Evolutionary conservation across 23 tunicate species (phyloP).

Genomic region (Trididemnum miniatum): DNA sequence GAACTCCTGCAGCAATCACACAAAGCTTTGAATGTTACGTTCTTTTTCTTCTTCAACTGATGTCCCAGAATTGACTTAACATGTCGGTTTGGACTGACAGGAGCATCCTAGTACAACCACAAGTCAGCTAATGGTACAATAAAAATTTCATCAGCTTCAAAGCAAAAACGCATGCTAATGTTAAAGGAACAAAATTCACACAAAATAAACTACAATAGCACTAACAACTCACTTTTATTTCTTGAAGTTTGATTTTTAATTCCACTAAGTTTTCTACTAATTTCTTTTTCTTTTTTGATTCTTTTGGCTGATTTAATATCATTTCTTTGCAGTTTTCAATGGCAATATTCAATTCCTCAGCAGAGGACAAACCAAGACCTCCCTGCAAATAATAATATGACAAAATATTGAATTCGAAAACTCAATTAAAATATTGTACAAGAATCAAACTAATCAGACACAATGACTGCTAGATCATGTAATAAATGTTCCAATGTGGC

Average conservation of each 20-base stretch:
- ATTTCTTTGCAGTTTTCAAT: constrained; percentile 71
- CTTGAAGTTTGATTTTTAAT: constrained; percentile 52
- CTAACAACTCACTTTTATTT: constrained; percentile 50
- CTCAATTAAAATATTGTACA: no score
- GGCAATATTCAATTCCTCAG: constrained; percentile 66
- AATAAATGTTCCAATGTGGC: no score
- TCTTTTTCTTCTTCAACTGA: constrained; percentile 40
- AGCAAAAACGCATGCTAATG: no score
- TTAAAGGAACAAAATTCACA: no score
- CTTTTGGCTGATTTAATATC: constrained; percentile 48
- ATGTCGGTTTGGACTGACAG: constrained; percentile 23
- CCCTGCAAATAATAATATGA: constrained; percentile 17
- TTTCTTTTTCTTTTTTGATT: constrained; percentile 51
- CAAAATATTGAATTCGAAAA: no score
- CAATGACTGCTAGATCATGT: no score
- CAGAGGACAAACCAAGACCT: constrained; percentile 46
- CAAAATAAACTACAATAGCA: no score
- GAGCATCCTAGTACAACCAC: constrained; percentile 41
- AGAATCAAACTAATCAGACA: no score
- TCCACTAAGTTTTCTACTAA: constrained; percentile 69
- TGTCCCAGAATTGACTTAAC: constrained; percentile 55
- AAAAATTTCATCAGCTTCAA: no score
- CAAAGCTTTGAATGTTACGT: constrained; percentile 45
- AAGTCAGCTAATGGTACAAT: no score
- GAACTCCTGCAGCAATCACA: constrained; percentile 90